A percentile compares a stretch with the other conserved stretches of the same genome.
phyloP scores from a whole-genome alignment of 2,888 invertebrate genomes.

The Philereme transversata region DNA sequence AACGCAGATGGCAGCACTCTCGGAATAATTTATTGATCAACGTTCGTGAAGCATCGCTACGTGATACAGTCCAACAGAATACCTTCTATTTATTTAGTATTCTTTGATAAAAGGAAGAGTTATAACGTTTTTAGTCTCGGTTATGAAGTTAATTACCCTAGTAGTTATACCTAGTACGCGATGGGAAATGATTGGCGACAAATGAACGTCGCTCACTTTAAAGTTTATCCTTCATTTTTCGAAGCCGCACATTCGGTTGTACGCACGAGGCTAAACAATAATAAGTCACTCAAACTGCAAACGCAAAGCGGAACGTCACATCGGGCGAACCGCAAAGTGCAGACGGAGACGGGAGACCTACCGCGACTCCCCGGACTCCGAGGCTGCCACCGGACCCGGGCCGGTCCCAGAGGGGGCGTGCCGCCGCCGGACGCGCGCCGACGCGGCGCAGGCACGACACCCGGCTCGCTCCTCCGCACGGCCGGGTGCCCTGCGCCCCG shows the following conservation, averaged over 20 bases:
- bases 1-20: constrained; percentile 12
- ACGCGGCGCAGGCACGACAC: constrained; percentile 4
- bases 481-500: constrained; percentile 24
- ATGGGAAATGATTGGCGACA: not conserved
- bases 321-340: constrained; percentile 11
- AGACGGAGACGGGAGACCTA: constrained; percentile 2
- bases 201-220: not conserved
- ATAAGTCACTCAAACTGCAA: not conserved
- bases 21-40: constrained; percentile 12
- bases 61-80: too few relatives aligned
- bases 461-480: constrained; percentile 7
- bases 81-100: too few relatives aligned
- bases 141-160: not conserved
- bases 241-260: not conserved
- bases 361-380: not conserved
- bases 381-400: not conserved
- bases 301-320: not conserved
- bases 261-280: not conserved
- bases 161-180: not conserved
- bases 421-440: constrained; percentile 8
- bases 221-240: too few relatives aligned
- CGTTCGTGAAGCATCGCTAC: not conserved
- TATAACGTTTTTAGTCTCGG: too few relatives aligned
- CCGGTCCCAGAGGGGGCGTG: not conserved
- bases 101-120: too few relatives aligned